Percentiles rank a stretch among this genome's conserved stretches.
These are phyloP conservation scores for Anticlea derivata DNA, from an alignment of 2,888 invertebrate genomes.

Conservation along the genomic window DNA sequence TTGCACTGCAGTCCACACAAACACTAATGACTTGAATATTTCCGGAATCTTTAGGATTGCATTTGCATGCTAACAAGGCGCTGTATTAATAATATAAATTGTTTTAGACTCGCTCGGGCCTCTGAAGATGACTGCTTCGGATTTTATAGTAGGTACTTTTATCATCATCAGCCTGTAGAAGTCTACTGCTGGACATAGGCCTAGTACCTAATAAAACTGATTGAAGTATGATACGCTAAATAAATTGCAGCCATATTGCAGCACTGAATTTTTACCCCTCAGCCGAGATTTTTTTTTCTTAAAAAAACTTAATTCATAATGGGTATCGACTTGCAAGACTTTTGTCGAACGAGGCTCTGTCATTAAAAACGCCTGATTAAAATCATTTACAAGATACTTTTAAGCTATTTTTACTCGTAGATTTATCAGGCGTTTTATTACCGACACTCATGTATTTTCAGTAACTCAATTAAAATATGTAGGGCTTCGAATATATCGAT, in stretches of 20 bases:
- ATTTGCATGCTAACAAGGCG: slow-evolving; percentile 68
- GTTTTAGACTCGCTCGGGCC: slow-evolving; percentile 27
- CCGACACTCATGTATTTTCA: slow-evolving; percentile 12
- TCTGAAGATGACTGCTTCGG: neutral
- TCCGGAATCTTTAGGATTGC: slow-evolving; percentile 63
- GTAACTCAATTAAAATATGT: slow-evolving; percentile 48
- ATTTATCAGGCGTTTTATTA: slow-evolving; percentile 6
- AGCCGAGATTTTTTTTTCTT: too few relatives aligned
- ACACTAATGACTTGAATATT: slow-evolving; percentile 72
- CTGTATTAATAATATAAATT: slow-evolving; percentile 62
- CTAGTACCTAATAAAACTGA: too few relatives aligned
- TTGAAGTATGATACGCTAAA: too few relatives aligned
- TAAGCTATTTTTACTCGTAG: neutral
- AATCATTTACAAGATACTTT: slow-evolving; percentile 1
- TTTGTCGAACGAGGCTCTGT: too few relatives aligned
- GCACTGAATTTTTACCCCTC: too few relatives aligned
- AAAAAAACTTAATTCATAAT: too few relatives aligned
- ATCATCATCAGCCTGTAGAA: too few relatives aligned
- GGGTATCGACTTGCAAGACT: too few relatives aligned
- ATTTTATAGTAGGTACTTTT: too few relatives aligned
- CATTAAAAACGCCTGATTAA: too few relatives aligned
- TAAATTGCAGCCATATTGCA: too few relatives aligned
- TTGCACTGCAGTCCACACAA: slow-evolving; percentile 61
- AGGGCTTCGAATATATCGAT: slow-evolving; percentile 51
- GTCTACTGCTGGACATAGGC: too few relatives aligned